These are phyloP conservation scores for Tubulanus polymorphus DNA, from an alignment of 2,888 invertebrate species.

Conservation along the genomic window DNA sequence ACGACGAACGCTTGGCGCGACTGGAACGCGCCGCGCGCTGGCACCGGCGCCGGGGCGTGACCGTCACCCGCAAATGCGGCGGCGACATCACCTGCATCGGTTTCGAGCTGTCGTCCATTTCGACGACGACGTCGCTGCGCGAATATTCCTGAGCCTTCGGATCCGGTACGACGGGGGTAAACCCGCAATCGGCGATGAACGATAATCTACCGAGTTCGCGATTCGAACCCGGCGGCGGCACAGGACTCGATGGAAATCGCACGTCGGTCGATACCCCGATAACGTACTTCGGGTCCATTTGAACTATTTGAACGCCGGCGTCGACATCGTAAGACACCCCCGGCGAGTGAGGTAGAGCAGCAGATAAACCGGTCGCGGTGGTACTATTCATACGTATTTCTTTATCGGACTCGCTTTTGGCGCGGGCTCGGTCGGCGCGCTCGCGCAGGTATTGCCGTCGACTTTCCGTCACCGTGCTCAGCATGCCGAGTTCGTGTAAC, in stretches of 20 bases:
- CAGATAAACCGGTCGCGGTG: not conserved
- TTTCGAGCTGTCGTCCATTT: too few relatives aligned
- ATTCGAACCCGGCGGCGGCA: not conserved
- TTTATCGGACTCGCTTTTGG: not conserved
- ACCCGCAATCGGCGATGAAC: too few relatives aligned
- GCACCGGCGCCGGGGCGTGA: too few relatives aligned
- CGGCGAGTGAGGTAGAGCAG: not conserved
- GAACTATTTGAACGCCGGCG: slow-evolving; percentile 29
- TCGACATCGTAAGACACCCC: not conserved
- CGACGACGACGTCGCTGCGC: not conserved
- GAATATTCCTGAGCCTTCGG: not conserved
- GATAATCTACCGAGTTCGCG: not conserved
- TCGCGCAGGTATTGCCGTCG: slow-evolving; percentile 36
- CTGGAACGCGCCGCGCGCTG: not conserved
- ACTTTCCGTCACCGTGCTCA: slow-evolving; percentile 42
- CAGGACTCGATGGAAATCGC: not conserved
- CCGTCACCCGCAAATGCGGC: too few relatives aligned
- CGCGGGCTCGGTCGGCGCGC: slow-evolving; percentile 1
- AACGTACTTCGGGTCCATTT: slow-evolving; percentile 35
- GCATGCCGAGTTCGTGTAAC: slow-evolving; percentile 46
- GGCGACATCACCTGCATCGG: too few relatives aligned
- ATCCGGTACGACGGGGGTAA: too few relatives aligned
- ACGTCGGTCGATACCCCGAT: slow-evolving; percentile 25
- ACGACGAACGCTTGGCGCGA: not conserved
- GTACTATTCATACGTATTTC: not conserved